Evolutionary conservation across 2,888 invertebrate genomes (phyloP).

Genomic region (Esperia sulphurella): DNA sequence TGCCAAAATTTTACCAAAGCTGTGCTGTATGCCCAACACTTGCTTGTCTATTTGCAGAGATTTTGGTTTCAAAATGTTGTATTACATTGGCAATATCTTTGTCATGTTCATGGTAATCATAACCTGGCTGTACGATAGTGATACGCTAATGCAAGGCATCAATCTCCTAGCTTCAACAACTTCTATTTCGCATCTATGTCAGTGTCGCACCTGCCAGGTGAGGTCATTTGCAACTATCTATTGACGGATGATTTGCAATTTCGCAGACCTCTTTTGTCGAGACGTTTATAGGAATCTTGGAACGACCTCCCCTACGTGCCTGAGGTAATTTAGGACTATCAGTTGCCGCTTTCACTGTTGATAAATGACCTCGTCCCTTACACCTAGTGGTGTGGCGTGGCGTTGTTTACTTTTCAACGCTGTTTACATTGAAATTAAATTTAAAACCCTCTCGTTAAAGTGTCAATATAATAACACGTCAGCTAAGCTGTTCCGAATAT

Average conservation of each 20-base stretch:
- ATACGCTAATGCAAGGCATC: conserved; percentile 22
- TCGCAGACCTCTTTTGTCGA: conserved; percentile 35
- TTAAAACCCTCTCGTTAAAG: conserved; percentile 51
- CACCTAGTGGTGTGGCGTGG: conserved; percentile 43
- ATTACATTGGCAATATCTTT: background rate
- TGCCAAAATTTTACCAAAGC: conserved; percentile 37
- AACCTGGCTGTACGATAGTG: background rate
- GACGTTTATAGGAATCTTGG: conserved; percentile 29
- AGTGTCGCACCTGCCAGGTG: conserved; percentile 39
- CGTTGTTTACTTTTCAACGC: conserved; percentile 60
- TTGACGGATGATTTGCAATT: conserved; percentile 56
- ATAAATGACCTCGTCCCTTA: conserved; percentile 60
- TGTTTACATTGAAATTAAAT: conserved; percentile 45
- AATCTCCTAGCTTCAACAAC: conserved; percentile 32
- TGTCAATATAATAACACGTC: conserved; percentile 37
- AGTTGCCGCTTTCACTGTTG: conserved; percentile 59
- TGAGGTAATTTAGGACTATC: conserved; percentile 62
- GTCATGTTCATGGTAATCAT: background rate
- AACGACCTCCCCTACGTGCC: conserved; percentile 40
- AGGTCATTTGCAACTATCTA: conserved; percentile 43
- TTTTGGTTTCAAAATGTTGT: background rate
- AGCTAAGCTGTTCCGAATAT: conserved; percentile 25
- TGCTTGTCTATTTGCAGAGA: background rate
- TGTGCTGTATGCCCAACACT: conserved; percentile 20
- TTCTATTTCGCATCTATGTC: conserved; percentile 44